Evolutionary conservation across 2,797 vertebrate species (phyloP).

Genomic region (Miichthys miiuy): DNA sequence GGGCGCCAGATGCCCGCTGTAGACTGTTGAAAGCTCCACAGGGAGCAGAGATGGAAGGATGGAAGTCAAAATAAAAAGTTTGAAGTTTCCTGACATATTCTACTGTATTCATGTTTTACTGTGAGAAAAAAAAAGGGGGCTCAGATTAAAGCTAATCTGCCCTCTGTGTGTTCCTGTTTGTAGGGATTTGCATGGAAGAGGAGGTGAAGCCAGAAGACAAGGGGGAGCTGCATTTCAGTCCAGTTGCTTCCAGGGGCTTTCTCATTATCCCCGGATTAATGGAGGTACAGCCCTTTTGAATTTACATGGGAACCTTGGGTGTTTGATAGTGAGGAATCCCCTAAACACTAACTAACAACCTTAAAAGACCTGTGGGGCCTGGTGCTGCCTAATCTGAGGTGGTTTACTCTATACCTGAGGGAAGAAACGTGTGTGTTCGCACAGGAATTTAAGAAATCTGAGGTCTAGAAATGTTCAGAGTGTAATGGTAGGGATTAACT

Average conservation of each 20-base stretch:
- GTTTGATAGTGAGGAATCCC: conserved; percentile 50
- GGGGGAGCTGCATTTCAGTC: conserved; percentile 33
- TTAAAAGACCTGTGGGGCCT: background rate
- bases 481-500: background rate
- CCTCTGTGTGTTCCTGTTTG: conserved; percentile 58
- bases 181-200: conserved; percentile 53
- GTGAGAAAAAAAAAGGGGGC: conserved; percentile 13
- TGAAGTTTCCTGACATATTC: background rate
- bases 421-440: background rate
- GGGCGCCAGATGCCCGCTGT: conserved; percentile 34
- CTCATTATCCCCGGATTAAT: conserved; percentile 80
- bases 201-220: conserved; percentile 44
- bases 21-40: too few relatives aligned
- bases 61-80: background rate
- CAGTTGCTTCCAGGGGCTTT: conserved; percentile 63
- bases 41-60: too few relatives aligned
- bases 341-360: background rate
- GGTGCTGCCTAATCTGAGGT: conserved; percentile 3
- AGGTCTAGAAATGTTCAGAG: background rate
- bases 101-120: conserved; percentile 45
- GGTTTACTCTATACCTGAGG: background rate
- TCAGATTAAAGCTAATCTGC: conserved; percentile 45
- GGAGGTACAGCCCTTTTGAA: conserved; percentile 71
- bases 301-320: conserved; percentile 56
- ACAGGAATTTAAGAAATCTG: background rate